A percentile compares a stretch with the other conserved stretches of the same genome.
These are phyloP conservation scores for Crenichthys baileyi DNA, from an alignment of 2,797 vertebrate genomes.

Conservation along the genomic window DNA sequence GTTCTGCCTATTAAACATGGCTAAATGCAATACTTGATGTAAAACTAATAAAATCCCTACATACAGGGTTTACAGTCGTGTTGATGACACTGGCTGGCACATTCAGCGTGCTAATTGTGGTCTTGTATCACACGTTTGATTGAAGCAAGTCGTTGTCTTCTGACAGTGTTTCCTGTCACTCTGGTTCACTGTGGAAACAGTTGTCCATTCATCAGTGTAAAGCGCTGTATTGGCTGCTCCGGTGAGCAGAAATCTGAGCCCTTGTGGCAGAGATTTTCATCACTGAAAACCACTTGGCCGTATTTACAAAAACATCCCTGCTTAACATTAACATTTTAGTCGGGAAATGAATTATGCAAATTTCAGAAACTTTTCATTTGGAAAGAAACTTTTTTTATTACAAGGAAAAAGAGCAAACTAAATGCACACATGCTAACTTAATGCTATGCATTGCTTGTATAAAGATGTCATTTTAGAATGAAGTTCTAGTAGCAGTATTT, in stretches of 20 bases:
- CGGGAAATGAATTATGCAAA: no score
- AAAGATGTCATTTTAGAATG: not conserved
- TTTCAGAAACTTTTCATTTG: no score
- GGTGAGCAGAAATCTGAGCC: not conserved
- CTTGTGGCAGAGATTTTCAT: not conserved
- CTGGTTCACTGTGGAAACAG: conserved; percentile 5
- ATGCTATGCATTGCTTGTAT: not conserved
- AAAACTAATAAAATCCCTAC: not conserved
- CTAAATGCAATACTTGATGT: not conserved
- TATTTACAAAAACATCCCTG: not conserved
- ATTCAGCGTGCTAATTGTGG: not conserved
- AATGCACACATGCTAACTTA: not conserved
- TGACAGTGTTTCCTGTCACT: conserved; percentile 13
- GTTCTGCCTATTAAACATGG: not conserved
- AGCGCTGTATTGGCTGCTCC: not conserved
- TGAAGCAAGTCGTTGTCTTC: not conserved
- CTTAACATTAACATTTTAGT: not conserved
- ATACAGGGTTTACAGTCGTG: not conserved
- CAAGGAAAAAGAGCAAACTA: not conserved
- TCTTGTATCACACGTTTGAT: not conserved
- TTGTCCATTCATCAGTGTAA: conserved; percentile 5
- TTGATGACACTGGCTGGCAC: not conserved
- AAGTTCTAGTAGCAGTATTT: not conserved
- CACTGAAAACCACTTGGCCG: not conserved
- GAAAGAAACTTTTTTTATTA: not conserved